Conservation (phyloP, 2,797 vertebrate species). For the Tenualosa thibaudeaui region DNA sequence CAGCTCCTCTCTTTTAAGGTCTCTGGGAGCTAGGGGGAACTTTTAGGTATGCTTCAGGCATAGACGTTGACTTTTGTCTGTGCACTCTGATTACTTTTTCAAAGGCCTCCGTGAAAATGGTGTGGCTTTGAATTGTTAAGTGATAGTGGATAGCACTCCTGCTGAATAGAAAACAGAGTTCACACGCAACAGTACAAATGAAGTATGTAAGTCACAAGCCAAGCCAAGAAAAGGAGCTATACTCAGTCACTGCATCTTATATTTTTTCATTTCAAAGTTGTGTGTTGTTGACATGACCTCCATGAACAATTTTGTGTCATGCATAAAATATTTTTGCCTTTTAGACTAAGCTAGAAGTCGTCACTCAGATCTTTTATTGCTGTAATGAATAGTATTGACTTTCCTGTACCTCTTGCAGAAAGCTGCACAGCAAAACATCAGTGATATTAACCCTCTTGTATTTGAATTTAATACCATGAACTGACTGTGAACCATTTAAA, state of each 20-base stretch:
- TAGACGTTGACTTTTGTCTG: background rate
- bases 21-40: background rate
- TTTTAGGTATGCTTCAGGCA: background rate
- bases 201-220: background rate
- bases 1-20: background rate
- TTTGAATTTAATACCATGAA: slow-evolving; percentile 19
- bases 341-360: background rate
- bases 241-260: background rate
- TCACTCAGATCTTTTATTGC: background rate
- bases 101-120: background rate
- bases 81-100: background rate
- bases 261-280: background rate
- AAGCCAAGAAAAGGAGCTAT: background rate
- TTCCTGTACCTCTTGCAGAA: background rate
- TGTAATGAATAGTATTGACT: background rate
- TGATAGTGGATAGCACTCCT: background rate
- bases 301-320: background rate
- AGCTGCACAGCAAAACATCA: background rate
- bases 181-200: background rate
- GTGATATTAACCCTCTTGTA: slow-evolving; percentile 26
- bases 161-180: background rate
- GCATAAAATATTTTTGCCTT: background rate
- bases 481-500: slow-evolving; percentile 27
- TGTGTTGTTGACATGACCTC: background rate
- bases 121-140: background rate